Evolutionary conservation across 1,140 invertebrate genomes (phyloP).

Genomic region (Drosophila orosa): DNA sequence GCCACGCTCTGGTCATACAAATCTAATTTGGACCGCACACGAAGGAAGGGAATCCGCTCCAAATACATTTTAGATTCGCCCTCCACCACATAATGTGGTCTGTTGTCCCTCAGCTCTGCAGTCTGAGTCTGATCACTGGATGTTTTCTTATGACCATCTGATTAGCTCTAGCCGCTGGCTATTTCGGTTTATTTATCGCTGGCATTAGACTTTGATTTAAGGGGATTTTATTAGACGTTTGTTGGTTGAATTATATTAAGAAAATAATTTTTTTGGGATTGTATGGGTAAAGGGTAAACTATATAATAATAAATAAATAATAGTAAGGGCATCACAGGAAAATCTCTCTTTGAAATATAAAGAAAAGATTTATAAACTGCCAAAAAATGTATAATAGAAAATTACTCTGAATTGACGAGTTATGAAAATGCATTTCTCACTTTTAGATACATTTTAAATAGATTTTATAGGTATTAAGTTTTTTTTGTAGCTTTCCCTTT

Average conservation of each 20-base stretch:
- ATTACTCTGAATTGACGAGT: neutral
- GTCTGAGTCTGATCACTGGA: neutral
- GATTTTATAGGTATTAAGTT: neutral
- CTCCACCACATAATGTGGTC: conserved; percentile 11
- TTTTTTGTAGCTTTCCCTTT: too few species aligned
- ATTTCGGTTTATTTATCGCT: conserved; percentile 42
- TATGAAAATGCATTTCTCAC: neutral
- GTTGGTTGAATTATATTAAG: neutral
- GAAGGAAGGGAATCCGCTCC: conserved; percentile 1
- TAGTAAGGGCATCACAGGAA: neutral
- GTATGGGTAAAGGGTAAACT: neutral
- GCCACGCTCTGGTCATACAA: conserved; percentile 49
- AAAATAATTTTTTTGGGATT: neutral
- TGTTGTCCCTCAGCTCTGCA: conserved; percentile 14
- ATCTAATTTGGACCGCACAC: conserved; percentile 64
- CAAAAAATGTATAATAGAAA: neutral
- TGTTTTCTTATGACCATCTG: conserved; percentile 15
- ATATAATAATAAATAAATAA: neutral
- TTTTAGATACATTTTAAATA: neutral
- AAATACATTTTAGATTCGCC: conserved; percentile 27
- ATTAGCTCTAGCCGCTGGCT: conserved; percentile 20
- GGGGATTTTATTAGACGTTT: neutral
- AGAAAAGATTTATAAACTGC: too few species aligned
- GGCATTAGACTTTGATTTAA: neutral
- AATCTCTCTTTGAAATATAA: neutral